Evolutionary conservation across 2,888 invertebrate genomes (phyloP).

Genomic region (Linhomoeus sp.): DNA sequence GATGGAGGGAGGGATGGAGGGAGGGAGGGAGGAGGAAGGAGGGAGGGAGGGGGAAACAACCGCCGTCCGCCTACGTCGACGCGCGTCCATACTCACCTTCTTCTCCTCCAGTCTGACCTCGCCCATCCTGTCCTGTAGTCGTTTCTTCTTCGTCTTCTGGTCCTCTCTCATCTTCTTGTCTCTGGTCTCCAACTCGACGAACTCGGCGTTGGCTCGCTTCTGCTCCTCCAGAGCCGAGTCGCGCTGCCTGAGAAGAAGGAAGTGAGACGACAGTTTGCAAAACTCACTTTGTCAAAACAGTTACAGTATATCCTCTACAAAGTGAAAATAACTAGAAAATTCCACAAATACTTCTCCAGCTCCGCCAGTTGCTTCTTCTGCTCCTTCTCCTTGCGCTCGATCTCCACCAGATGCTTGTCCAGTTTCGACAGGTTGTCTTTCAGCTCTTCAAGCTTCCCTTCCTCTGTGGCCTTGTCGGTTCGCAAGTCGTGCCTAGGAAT

Average conservation of each 20-base stretch:
- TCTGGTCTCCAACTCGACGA: conserved; percentile 3
- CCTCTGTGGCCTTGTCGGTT: too few species aligned
- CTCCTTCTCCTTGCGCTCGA: conserved; percentile 35
- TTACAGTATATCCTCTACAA: too few species aligned
- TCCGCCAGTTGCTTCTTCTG: conserved; percentile 44
- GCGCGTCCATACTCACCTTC: conserved; percentile 29
- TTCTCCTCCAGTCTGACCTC: conserved; percentile 38
- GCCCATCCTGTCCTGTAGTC: conserved; percentile 5
- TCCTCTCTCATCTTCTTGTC: conserved; percentile 10
- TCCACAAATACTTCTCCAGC: conserved; percentile 33
- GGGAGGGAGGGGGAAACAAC: too few species aligned
- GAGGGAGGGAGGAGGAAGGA: too few species aligned
- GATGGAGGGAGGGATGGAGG: too few species aligned
- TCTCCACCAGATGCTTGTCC: conserved; percentile 42
- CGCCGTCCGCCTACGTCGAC: too few species aligned
- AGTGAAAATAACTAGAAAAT: conserved; percentile 15
- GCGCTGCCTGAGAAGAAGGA: not conserved
- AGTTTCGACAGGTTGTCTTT: conserved; percentile 52
- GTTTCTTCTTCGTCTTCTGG: not conserved
- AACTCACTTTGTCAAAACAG: conserved; percentile 3
- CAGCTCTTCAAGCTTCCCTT: too few species aligned
- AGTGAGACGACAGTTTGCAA: not conserved
- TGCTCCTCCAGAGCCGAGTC: not conserved
- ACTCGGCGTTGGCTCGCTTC: not conserved
- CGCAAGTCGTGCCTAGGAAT: too few species aligned